Evolutionary conservation across 2,888 invertebrate genomes (phyloP), one percentile per base, ranked within the genome.

Genomic region (Acanthoscelides obtectus): DNA sequence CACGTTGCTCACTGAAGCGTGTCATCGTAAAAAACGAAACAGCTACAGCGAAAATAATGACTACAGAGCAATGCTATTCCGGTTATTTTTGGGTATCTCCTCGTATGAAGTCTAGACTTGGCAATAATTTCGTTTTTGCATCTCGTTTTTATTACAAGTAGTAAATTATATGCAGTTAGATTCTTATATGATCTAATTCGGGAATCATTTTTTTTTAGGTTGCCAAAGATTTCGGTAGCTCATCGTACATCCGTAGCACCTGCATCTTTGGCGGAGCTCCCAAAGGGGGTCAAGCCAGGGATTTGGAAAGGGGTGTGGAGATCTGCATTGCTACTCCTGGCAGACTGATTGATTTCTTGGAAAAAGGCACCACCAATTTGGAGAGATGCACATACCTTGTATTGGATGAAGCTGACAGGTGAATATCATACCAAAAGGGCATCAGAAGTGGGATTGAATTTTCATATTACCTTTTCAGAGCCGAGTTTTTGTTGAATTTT

Each of bases 201-300:
- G 4, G 0, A 22, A 4, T 22, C 19, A 22, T 67, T 22, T 22
- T n/a, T 12, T 12, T 1, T 12, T 45, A 45, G 67, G 45, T 96
- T 1, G 93, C 94, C 70, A 91, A 89, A 74, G 94, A 95, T 80
- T 97, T 96, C 87, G 95, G 95, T 2, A 89, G 90, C 70, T 89
- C 92, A 0, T 93, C 94, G 0, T 91, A 93, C 79, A 91, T 96
- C 73, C 89, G 93, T 71, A 94, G 94, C 81, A 94, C 94, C 0
- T 97, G 96, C 84, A 89, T 96, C 20, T 97, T 96, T 86, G 97
- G 97, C 71, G 97, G 97, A 45, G 95, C 96, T 12, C 94, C 95
- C 0, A 96, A 96, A 84, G 94, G 93, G n/a, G 92, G 92, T 64
- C 96, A 92, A 82, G 92, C 92, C 0, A 87, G 92, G 73, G 93